Percentiles rank a stretch among this genome's conserved stretches.
Conservation (phyloP, 1,140 invertebrate genomes). For the Rhagoletis pomonella region DNA sequence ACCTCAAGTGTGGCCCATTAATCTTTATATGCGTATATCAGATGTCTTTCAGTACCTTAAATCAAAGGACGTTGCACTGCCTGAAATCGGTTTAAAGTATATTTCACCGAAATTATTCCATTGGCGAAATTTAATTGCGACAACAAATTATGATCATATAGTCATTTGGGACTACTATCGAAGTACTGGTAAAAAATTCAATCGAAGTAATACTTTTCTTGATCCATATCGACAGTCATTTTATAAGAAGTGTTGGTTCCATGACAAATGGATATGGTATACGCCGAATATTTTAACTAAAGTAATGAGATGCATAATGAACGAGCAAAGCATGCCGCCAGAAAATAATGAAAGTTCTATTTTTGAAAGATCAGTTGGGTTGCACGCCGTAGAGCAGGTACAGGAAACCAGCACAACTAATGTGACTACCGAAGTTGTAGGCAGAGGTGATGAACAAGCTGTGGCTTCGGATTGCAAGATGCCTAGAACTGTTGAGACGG, state of each 20-base stretch:
- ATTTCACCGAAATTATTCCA: conserved; percentile 23
- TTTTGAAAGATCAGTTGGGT: not conserved
- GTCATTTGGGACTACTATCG: conserved; percentile 13
- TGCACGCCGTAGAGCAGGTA: not conserved
- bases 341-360: conserved; percentile 1
- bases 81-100: not conserved
- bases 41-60: conserved; percentile 9
- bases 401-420: not conserved
- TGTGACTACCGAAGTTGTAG: not conserved
- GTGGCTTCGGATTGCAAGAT: not conserved
- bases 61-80: not conserved
- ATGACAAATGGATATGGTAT: conserved; percentile 41
- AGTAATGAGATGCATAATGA: not conserved
- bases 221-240: not conserved
- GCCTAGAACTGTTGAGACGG: not conserved
- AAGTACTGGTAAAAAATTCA: not conserved
- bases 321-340: not conserved
- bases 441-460: not conserved
- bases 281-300: not conserved
- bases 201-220: not conserved
- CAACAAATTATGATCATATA: conserved; percentile 24
- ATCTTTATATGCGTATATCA: not conserved
- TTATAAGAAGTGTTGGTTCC: conserved; percentile 29
- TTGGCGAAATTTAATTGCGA: not conserved
- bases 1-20: conserved; percentile 16